These are phyloP conservation scores for Octodonta nipae DNA, from an alignment of 2,888 invertebrate species.

Conservation along the genomic window DNA sequence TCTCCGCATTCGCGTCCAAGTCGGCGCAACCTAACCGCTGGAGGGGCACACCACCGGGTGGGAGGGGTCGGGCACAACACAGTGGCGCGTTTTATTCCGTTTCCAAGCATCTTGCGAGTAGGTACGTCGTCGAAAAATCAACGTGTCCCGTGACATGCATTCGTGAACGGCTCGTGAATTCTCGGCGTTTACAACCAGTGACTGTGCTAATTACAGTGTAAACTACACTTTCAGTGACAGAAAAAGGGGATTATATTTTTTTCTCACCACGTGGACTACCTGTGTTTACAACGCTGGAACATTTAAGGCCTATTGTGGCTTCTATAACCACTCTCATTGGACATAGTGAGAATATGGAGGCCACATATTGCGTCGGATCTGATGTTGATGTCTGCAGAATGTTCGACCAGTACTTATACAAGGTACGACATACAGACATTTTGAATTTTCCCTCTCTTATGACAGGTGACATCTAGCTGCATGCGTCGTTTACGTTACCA, in stretches of 20 bases:
- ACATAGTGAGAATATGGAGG: conserved; percentile 46
- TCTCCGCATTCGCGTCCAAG: conserved; percentile 20
- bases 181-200: too few species aligned
- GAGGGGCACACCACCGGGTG: conserved; percentile 12
- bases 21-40: conserved; percentile 32
- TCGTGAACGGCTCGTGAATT: conserved; percentile 28
- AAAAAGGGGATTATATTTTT: conserved; percentile 17
- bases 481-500: too few species aligned
- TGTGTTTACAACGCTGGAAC: conserved; percentile 35
- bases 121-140: conserved; percentile 12
- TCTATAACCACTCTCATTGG: conserved; percentile 39
- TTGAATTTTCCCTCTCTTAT: too few species aligned
- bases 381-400: conserved; percentile 48
- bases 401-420: conserved; percentile 53
- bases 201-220: too few species aligned
- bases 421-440: conserved; percentile 40
- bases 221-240: conserved; percentile 9
- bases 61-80: conserved; percentile 1
- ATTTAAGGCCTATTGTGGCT: conserved; percentile 39
- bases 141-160: conserved; percentile 29
- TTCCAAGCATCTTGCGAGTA: too few species aligned
- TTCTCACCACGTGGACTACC: conserved; percentile 25
- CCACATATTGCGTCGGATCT: conserved; percentile 48
- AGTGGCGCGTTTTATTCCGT: conserved; percentile 1
- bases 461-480: too few species aligned